These are phyloP conservation scores for Carterocephalus palaemon DNA, from an alignment of 2,888 invertebrate genomes.

Conservation along the genomic window DNA sequence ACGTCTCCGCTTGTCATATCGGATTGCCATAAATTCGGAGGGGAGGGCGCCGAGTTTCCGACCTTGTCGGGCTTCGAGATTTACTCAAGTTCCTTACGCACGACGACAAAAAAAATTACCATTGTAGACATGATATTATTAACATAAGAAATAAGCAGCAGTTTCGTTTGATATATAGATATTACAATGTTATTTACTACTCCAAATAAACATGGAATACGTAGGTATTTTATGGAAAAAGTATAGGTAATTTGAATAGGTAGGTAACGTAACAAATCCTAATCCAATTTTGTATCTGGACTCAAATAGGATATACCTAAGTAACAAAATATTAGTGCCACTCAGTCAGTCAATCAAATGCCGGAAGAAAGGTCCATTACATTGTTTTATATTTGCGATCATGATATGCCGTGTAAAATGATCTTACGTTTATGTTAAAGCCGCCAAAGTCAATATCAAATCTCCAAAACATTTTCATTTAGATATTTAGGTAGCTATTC, in stretches of 20 bases:
- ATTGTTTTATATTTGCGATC: conserved; percentile 10
- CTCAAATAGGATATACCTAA: too few species aligned
- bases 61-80: conserved; percentile 55
- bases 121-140: conserved; percentile 2
- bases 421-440: background rate
- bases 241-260: too few species aligned
- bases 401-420: conserved; percentile 10
- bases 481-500: too few species aligned
- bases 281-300: too few species aligned
- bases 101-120: background rate
- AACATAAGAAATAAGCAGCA: too few species aligned
- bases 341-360: conserved; percentile 18
- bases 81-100: conserved; percentile 20
- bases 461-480: too few species aligned
- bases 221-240: too few species aligned
- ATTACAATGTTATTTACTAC: too few species aligned
- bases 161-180: too few species aligned
- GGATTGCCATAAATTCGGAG: conserved; percentile 69
- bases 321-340: conserved; percentile 10
- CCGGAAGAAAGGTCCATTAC: conserved; percentile 19
- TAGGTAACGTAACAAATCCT: too few species aligned
- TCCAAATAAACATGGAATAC: too few species aligned
- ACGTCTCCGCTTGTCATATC: conserved; percentile 41
- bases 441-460: background rate
- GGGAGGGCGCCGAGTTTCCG: conserved; percentile 41